Evolutionary conservation across 2,113 vertebrate species (phyloP).

Genomic region (Brachyistius frenatus): DNA sequence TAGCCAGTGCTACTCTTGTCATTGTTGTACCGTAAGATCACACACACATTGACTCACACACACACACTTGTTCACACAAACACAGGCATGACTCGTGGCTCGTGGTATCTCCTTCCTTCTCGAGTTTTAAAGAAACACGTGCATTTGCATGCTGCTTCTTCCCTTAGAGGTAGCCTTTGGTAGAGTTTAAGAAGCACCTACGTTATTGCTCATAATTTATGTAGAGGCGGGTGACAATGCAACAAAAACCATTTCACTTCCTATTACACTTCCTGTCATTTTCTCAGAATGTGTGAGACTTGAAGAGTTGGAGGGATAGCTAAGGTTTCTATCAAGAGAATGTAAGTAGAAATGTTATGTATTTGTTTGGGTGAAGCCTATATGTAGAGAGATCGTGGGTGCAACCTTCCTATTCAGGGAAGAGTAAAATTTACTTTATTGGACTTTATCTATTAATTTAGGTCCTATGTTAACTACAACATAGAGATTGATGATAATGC

Average conservation of each 20-base stretch:
- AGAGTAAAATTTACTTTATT: neutral
- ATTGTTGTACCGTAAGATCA: slow-evolving; percentile 78
- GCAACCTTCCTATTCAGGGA: neutral
- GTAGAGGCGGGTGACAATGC: neutral
- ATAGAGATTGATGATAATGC: neutral
- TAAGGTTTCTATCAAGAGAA: slow-evolving; percentile 23
- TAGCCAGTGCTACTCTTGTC: slow-evolving; percentile 82
- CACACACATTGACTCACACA: neutral
- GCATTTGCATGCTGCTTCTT: neutral
- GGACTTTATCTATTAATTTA: neutral
- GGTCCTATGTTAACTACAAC: neutral
- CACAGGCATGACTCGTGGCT: slow-evolving; percentile 24
- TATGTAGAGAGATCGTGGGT: neutral
- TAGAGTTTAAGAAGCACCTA: neutral
- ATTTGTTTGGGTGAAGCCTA: neutral
- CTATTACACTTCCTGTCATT: slow-evolving; percentile 78
- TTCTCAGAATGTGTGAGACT: slow-evolving; percentile 62
- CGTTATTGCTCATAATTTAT: neutral
- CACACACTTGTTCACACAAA: neutral
- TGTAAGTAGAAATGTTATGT: slow-evolving; percentile 56
- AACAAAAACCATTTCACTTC: slow-evolving; percentile 60
- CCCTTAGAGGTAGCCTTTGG: neutral
- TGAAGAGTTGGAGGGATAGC: slow-evolving; percentile 20
- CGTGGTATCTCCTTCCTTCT: slow-evolving; percentile 37
- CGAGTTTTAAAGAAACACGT: neutral